phyloP scores from a whole-genome alignment of 2,888 invertebrate species.

The Chymomyza amoena region DNA sequence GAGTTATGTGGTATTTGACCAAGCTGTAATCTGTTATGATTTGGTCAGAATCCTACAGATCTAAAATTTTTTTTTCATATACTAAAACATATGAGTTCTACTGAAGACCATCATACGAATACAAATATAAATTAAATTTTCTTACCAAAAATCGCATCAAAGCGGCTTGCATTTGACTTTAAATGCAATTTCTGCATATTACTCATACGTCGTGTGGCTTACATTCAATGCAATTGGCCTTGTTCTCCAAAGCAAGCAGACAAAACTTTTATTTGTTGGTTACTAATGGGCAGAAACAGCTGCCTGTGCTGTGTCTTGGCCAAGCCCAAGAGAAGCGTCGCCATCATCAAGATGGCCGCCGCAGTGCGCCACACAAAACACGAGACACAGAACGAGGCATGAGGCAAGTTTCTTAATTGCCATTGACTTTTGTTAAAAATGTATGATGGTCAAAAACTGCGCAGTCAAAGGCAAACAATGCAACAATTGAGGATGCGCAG shows the following conservation, averaged over 20 bases:
- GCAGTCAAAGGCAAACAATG: conserved; percentile 44
- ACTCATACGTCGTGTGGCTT: conserved; percentile 28
- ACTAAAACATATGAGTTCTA: no score
- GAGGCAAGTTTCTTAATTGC: conserved; percentile 56
- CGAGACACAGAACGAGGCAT: conserved; percentile 31
- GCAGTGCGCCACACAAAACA: conserved; percentile 47
- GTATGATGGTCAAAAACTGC: conserved; percentile 34
- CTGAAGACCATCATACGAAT: no score
- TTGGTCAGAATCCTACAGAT: no score
- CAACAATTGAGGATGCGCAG: conserved; percentile 8
- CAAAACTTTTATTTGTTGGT: conserved; percentile 21
- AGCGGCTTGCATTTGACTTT: background rate
- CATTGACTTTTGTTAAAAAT: conserved; percentile 55
- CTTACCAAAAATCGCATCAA: background rate
- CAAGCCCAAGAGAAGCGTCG: conserved; percentile 16
- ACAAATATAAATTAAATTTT: no score
- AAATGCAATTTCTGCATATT: conserved; percentile 9
- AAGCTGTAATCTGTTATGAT: no score
- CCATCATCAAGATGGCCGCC: conserved; percentile 13
- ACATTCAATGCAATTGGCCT: conserved; percentile 46
- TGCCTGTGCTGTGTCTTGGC: background rate
- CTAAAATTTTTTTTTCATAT: no score
- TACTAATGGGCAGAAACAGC: background rate
- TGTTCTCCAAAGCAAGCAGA: conserved; percentile 24
- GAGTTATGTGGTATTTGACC: no score